Conservation (phyloP, 2,113 vertebrate species). For the Acrocephalus kingi region DNA sequence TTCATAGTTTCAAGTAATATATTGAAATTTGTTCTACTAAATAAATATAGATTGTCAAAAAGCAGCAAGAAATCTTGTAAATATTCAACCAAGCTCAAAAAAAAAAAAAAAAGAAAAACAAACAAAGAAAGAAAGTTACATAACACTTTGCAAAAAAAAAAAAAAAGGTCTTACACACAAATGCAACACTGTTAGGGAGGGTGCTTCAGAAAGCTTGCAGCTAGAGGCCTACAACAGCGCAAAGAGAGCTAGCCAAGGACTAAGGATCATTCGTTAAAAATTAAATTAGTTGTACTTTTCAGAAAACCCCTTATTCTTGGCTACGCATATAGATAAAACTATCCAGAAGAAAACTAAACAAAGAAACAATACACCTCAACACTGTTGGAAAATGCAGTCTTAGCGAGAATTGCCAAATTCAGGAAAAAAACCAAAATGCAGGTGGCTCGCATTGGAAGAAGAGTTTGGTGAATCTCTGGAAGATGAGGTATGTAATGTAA, state of each 20-base stretch:
- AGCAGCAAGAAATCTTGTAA: constrained; percentile 83
- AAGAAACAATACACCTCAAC: constrained; percentile 26
- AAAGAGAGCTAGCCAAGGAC: constrained; percentile 70
- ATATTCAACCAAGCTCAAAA: constrained; percentile 70
- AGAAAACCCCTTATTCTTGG: constrained; percentile 34
- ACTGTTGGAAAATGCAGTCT: constrained; percentile 38
- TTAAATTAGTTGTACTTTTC: constrained; percentile 11
- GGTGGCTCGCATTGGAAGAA: constrained; percentile 42
- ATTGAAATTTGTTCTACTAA: constrained; percentile 73
- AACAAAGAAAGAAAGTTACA: constrained; percentile 44
- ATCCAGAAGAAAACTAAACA: constrained; percentile 27
- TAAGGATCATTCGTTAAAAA: not conserved
- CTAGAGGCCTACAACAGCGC: constrained; percentile 74
- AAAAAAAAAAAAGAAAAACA: constrained; percentile 45
- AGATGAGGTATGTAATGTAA: constrained; percentile 81
- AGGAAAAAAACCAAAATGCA: not conserved
- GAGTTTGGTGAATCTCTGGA: constrained; percentile 70
- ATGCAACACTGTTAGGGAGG: constrained; percentile 74
- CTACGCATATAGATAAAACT: not conserved
- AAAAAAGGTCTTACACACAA: constrained; percentile 38
- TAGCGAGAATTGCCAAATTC: constrained; percentile 35
- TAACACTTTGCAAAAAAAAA: constrained; percentile 61
- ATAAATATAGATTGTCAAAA: constrained; percentile 93
- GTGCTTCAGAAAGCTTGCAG: constrained; percentile 81
- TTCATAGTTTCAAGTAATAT: constrained; percentile 80